phyloP scores from a whole-genome alignment of 2,113 vertebrate species.

The Morone chrysops region DNA sequence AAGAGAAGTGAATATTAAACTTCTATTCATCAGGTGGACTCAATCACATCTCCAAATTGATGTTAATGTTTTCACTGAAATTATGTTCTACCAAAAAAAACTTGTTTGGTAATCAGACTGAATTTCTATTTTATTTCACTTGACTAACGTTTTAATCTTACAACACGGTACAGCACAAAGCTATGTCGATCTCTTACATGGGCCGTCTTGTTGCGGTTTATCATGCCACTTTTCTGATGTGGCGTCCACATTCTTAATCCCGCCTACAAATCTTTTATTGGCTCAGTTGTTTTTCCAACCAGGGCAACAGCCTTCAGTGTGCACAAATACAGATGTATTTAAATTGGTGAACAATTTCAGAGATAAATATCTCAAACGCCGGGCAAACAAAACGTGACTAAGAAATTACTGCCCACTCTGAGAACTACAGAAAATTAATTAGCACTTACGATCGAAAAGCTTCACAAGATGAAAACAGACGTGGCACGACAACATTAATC shows the following conservation, averaged over 20 bases:
- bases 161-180: too few relatives aligned
- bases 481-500: slow-evolving; percentile 43
- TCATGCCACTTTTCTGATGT: not conserved
- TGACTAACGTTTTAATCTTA: not conserved
- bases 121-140: not conserved
- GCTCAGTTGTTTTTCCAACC: not conserved
- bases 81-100: too few relatives aligned
- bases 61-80: not conserved
- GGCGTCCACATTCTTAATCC: not conserved
- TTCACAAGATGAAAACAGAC: slow-evolving; percentile 32
- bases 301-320: not conserved
- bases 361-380: slow-evolving; percentile 23
- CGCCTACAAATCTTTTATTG: slow-evolving; percentile 1
- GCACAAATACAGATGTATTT: not conserved
- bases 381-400: slow-evolving; percentile 29
- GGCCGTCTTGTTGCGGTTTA: not conserved
- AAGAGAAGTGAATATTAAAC: not conserved
- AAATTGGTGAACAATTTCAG: slow-evolving; percentile 18
- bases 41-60: not conserved
- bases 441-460: slow-evolving; percentile 22
- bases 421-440: slow-evolving; percentile 51
- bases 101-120: too few relatives aligned
- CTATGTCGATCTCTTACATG: not conserved
- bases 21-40: not conserved
- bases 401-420: slow-evolving; percentile 28